Conservation (phyloP, 1,140 invertebrate species). For the Neodiprion pinetum region DNA sequence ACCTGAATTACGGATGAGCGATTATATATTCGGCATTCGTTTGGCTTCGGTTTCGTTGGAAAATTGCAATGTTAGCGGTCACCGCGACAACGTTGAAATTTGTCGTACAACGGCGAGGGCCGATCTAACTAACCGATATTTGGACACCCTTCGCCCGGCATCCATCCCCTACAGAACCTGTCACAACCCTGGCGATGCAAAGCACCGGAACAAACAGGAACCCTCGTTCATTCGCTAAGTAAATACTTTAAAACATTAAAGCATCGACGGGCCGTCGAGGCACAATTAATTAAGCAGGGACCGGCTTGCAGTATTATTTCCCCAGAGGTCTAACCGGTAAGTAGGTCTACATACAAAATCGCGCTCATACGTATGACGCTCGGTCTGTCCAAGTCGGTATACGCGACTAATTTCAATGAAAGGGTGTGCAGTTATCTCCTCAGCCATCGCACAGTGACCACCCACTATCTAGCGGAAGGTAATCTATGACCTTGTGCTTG, state of each 20-base stretch:
- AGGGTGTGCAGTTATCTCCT: background rate
- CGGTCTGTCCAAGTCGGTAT: background rate
- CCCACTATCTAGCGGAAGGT: no score
- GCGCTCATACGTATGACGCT: background rate
- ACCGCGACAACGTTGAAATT: background rate
- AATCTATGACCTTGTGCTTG: no score
- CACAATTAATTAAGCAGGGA: conserved; percentile 27
- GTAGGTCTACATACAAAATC: background rate
- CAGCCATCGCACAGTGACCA: background rate
- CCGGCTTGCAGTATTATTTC: background rate
- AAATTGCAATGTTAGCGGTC: no score
- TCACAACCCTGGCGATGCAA: background rate
- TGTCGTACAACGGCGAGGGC: background rate
- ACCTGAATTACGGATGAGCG: no score
- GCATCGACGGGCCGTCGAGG: conserved; percentile 21
- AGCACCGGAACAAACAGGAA: background rate
- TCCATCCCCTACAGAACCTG: background rate
- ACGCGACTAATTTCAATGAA: background rate
- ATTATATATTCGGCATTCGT: no score
- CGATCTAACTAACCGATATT: background rate
- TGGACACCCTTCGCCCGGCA: background rate
- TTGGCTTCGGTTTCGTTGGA: no score
- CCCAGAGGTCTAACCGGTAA: background rate
- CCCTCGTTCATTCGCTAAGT: conserved; percentile 6
- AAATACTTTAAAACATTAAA: conserved; percentile 6